These are phyloP conservation scores for Embiotoca jacksoni DNA, from an alignment of 2,113 vertebrate species.

Conservation along the genomic window DNA sequence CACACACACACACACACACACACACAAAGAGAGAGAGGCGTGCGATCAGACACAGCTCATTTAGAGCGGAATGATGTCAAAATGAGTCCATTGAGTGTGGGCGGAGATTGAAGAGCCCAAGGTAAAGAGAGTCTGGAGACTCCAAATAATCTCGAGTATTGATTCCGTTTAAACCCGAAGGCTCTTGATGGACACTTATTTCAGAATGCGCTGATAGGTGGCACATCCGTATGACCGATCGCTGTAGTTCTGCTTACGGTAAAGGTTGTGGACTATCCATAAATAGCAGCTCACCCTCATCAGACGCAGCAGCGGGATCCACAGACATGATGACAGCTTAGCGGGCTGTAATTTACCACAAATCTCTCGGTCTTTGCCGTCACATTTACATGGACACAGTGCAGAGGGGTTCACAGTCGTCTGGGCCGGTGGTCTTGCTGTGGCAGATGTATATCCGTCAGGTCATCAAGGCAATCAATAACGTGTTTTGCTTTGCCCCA, in stretches of 20 bases:
- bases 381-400: constrained; percentile 59
- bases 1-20: not conserved
- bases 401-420: constrained; percentile 35
- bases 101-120: constrained; percentile 74
- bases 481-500: not conserved
- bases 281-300: constrained; percentile 63
- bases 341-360: constrained; percentile 59
- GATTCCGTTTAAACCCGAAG: constrained; percentile 71
- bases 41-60: constrained; percentile 45
- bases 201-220: constrained; percentile 64
- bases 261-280: constrained; percentile 59
- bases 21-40: not conserved
- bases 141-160: constrained; percentile 79
- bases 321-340: constrained; percentile 49
- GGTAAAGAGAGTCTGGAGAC: constrained; percentile 73
- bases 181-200: constrained; percentile 66
- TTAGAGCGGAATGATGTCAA: constrained; percentile 66
- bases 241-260: constrained; percentile 56
- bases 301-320: constrained; percentile 52
- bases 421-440: constrained; percentile 1
- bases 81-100: constrained; percentile 61
- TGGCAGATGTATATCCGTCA: constrained; percentile 35
- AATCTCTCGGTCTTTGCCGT: constrained; percentile 64
- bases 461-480: not conserved
- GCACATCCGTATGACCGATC: constrained; percentile 72